Evolutionary conservation across 2,797 vertebrate genomes (phyloP).

Genomic region (Sparus aurata): DNA sequence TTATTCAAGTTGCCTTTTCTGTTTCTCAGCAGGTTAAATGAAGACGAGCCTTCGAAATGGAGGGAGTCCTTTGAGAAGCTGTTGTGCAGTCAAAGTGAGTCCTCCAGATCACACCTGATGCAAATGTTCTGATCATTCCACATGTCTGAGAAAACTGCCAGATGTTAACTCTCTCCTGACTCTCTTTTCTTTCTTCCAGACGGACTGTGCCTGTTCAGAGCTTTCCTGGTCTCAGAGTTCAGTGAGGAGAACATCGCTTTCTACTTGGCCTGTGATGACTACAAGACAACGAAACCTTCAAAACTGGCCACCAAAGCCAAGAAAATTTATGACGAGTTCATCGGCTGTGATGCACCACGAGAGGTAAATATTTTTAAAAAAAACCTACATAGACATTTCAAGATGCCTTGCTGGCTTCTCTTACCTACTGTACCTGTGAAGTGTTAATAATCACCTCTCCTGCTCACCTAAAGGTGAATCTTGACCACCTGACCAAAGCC

Average conservation of each 20-base stretch:
- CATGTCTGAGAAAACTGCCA: background rate
- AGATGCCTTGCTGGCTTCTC: background rate
- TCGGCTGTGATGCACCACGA: constrained; percentile 91
- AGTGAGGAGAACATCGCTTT: constrained; percentile 98
- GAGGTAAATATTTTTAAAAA: constrained; percentile 88
- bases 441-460: constrained; percentile 6
- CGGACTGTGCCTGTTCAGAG: constrained; percentile 92
- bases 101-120: background rate
- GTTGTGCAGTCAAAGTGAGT: constrained; percentile 94
- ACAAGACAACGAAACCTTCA: constrained; percentile 89
- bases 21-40: constrained; percentile 82
- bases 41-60: constrained; percentile 90
- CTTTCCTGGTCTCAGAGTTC: constrained; percentile 94
- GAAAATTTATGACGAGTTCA: constrained; percentile 95
- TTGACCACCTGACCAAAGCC: constrained; percentile 93
- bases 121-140: background rate
- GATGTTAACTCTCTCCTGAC: constrained; percentile 25
- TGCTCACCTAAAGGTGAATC: constrained; percentile 88
- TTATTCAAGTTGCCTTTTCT: constrained; percentile 33
- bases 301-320: constrained; percentile 91
- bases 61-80: constrained; percentile 93
- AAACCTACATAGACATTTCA: accelerated
- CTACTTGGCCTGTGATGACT: constrained; percentile 97
- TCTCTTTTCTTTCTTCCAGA: constrained; percentile 78
- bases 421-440: background rate